Conservation (phyloP, 1,140 invertebrate species). For the Heliconius eleuchia region DNA sequence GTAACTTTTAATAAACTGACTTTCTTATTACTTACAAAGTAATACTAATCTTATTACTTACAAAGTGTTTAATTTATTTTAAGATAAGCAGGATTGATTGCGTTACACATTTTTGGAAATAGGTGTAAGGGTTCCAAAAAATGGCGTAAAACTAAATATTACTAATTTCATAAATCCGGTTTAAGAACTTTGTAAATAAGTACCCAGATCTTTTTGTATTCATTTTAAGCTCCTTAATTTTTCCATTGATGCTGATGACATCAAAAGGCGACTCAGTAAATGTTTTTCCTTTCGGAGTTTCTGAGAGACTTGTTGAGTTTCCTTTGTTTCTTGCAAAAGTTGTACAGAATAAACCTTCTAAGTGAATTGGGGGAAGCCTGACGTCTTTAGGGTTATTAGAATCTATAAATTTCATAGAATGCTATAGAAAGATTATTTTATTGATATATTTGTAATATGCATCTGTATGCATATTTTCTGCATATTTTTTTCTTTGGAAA, state of each 20-base stretch:
- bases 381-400: conserved; percentile 34
- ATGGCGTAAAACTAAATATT: no score
- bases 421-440: neutral
- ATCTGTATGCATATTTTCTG: no score
- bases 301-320: neutral
- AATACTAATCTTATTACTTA: no score
- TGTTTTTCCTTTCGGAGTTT: neutral
- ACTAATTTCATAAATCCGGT: no score
- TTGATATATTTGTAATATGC: neutral
- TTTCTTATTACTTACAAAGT: no score
- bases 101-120: no score
- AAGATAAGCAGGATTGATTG: no score
- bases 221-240: conserved; percentile 62
- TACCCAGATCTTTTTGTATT: conserved; percentile 41
- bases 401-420: conserved; percentile 33
- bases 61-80: no score
- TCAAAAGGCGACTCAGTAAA: conserved; percentile 28
- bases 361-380: conserved; percentile 57
- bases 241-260: conserved; percentile 58
- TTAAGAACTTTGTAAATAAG: no score
- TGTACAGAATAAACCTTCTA: conserved; percentile 37
- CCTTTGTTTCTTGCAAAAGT: neutral
- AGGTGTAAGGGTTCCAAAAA: no score
- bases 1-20: no score
- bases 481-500: no score